Evolutionary conservation across 2,797 vertebrate species (phyloP).

Genomic region (Vireo griseus): DNA sequence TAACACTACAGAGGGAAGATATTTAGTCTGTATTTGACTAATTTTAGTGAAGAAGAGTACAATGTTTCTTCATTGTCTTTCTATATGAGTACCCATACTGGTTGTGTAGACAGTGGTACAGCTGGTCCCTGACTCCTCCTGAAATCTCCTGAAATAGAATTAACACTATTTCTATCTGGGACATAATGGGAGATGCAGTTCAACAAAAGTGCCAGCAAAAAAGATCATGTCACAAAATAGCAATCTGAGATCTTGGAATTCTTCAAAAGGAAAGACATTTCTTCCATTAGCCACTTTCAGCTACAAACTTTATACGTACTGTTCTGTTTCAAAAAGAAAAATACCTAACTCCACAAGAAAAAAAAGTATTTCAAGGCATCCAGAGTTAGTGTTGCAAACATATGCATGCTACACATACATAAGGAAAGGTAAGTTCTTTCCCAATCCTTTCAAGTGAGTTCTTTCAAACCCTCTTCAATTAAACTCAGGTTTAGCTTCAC

Average conservation of each 20-base stretch:
- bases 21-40: neutral
- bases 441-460: neutral
- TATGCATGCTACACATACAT: accelerated
- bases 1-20: neutral
- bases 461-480: neutral
- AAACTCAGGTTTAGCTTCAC: neutral
- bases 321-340: neutral
- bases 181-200: neutral
- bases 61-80: neutral
- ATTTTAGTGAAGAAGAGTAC: neutral
- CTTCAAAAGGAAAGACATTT: neutral
- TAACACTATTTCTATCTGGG: neutral
- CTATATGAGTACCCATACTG: neutral
- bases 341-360: neutral
- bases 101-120: neutral
- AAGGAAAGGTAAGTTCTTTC: neutral
- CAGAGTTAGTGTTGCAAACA: neutral
- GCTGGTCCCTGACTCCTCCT: neutral
- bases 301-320: neutral
- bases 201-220: neutral
- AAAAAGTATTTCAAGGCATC: neutral
- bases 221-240: neutral
- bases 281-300: neutral
- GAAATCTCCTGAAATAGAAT: neutral
- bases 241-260: neutral